Evolutionary conservation across 2,888 invertebrate genomes (phyloP).

Genomic region (Amphipoea oculea): DNA sequence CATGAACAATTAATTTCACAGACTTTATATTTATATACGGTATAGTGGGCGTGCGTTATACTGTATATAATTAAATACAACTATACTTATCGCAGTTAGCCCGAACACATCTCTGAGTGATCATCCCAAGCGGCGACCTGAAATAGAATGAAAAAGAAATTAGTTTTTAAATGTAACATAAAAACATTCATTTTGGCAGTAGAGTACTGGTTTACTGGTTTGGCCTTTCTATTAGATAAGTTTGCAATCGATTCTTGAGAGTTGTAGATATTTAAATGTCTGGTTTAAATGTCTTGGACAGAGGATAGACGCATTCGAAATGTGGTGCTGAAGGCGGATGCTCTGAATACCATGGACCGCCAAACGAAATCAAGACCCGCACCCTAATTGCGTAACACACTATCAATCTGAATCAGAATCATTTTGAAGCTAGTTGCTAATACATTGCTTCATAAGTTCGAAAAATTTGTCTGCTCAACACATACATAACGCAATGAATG

Average conservation of each 20-base stretch:
- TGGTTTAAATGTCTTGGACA: too few relatives aligned
- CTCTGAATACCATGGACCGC: too few relatives aligned
- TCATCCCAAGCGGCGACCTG: constrained; percentile 97
- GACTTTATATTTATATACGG: constrained; percentile 43
- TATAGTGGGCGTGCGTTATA: constrained; percentile 54
- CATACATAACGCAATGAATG: too few relatives aligned
- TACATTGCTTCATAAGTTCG: too few relatives aligned
- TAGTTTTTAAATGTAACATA: neutral
- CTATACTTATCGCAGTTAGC: constrained; percentile 81
- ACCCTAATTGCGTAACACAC: too few relatives aligned
- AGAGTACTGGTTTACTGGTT: neutral
- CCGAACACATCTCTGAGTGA: constrained; percentile 96
- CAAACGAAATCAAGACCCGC: too few relatives aligned
- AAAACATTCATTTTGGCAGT: neutral
- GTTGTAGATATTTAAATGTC: neutral
- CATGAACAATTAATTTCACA: neutral
- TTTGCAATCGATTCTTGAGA: neutral
- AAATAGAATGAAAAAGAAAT: constrained; percentile 69
- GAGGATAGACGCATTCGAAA: too few relatives aligned
- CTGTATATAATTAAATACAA: constrained; percentile 64
- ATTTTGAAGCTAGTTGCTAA: too few relatives aligned
- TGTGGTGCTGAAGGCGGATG: too few relatives aligned
- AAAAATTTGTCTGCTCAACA: too few relatives aligned
- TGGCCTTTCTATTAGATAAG: neutral
- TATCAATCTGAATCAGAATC: too few relatives aligned